Evolutionary conservation across 2,888 invertebrate genomes (phyloP).

Genomic region (Blastobasis lacticolella): DNA sequence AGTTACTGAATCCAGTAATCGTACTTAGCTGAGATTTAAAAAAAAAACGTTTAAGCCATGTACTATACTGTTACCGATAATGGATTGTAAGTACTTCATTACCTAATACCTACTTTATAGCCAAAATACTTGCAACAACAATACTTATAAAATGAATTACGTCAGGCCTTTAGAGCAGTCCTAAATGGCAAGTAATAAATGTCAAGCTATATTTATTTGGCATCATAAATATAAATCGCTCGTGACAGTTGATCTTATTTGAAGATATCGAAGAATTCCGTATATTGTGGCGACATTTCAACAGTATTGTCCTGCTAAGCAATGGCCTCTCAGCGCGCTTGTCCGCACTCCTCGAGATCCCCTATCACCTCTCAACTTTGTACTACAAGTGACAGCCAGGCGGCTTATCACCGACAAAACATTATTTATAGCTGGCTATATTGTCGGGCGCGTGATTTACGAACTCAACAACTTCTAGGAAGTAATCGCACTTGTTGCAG

Average conservation of each 20-base stretch:
- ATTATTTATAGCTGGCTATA: conserved; percentile 45
- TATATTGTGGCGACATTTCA: conserved; percentile 1
- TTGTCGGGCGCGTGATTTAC: conserved; percentile 21
- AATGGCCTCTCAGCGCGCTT: conserved; percentile 19
- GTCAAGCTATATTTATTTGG: too few species aligned
- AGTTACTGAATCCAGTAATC: neutral
- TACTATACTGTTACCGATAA: too few species aligned
- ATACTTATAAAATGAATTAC: too few species aligned
- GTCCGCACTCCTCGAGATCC: conserved; percentile 53
- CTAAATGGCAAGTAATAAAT: too few species aligned
- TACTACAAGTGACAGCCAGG: conserved; percentile 42
- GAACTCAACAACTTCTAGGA: neutral
- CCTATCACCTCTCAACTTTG: conserved; percentile 64
- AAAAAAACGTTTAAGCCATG: too few species aligned
- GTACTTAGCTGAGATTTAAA: too few species aligned
- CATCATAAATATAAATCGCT: neutral
- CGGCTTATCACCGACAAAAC: conserved; percentile 43
- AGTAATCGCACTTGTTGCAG: conserved; percentile 11
- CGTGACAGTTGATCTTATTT: conserved; percentile 1
- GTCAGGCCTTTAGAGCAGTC: too few species aligned
- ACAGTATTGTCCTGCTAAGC: conserved; percentile 29
- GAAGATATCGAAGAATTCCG: neutral
- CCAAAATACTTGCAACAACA: too few species aligned
- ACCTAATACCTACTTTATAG: too few species aligned
- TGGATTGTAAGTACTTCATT: too few species aligned